Conservation (phyloP, 1,140 invertebrate species). For the Lithobius niger region DNA sequence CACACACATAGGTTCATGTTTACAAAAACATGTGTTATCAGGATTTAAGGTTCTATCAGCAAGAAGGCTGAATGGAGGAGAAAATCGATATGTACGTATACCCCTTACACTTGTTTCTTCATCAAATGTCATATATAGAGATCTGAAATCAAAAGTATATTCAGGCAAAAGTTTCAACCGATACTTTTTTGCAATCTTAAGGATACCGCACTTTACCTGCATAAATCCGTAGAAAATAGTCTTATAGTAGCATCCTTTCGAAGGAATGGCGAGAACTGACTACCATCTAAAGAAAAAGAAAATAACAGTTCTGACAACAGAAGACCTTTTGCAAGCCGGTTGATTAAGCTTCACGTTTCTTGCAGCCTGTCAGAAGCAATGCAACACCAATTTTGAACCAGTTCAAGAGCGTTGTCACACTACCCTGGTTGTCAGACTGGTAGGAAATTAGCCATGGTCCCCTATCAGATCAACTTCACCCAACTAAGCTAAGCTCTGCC, state of each 20-base stretch:
- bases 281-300: not conserved
- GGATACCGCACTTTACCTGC: not conserved
- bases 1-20: not conserved
- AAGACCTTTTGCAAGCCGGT: too few species aligned
- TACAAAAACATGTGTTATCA: conserved; percentile 3
- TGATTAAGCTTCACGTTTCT: too few species aligned
- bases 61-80: not conserved
- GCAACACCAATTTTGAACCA: too few species aligned
- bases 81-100: not conserved
- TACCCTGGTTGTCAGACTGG: too few species aligned
- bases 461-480: too few species aligned
- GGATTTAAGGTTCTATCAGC: not conserved
- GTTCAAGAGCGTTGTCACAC: too few species aligned
- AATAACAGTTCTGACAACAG: too few species aligned
- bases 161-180: too few species aligned
- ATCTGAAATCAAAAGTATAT: too few species aligned
- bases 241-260: not conserved
- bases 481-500: too few species aligned
- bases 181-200: too few species aligned
- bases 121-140: not conserved
- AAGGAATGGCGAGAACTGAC: not conserved
- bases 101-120: not conserved
- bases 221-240: not conserved
- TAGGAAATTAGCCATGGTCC: too few species aligned
- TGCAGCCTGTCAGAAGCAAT: not conserved